These are phyloP conservation scores for Acrossocheilus wenchowensis DNA, from an alignment of 2,797 vertebrate genomes.

Conservation along the genomic window DNA sequence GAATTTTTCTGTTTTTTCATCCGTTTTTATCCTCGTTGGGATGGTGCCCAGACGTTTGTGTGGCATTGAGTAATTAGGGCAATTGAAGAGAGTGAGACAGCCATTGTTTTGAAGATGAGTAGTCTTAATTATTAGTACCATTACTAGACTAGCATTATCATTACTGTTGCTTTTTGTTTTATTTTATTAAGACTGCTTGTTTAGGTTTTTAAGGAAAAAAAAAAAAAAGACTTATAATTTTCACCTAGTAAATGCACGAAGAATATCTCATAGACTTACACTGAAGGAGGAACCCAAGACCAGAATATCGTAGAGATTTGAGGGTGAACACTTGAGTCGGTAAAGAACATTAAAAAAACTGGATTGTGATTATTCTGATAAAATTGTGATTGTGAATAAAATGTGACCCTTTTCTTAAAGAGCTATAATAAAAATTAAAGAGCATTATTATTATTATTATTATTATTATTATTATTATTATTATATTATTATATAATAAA, in stretches of 20 bases:
- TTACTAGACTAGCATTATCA: neutral
- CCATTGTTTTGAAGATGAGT: neutral
- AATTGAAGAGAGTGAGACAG: neutral
- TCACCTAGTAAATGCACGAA: neutral
- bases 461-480: neutral
- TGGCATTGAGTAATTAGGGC: neutral
- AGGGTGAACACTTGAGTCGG: too few species aligned
- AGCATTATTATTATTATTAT: neutral
- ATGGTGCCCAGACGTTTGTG: neutral
- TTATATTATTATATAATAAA: too few species aligned
- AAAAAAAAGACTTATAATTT: neutral
- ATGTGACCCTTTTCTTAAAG: neutral
- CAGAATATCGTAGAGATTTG: neutral
- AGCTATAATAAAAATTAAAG: neutral
- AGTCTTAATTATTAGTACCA: constrained; percentile 6
- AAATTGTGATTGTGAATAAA: too few species aligned
- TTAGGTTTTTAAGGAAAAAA: neutral
- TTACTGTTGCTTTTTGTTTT: neutral
- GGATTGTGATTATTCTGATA: too few species aligned
- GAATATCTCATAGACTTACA: neutral
- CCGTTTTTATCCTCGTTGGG: constrained; percentile 14
- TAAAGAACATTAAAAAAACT: too few species aligned
- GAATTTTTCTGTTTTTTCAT: neutral
- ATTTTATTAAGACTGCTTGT: neutral
- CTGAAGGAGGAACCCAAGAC: neutral